Percentiles rank a stretch among this genome's conserved stretches.
Conservation (phyloP, 1,140 invertebrate species). For the Drosophila punjabiensis region DNA sequence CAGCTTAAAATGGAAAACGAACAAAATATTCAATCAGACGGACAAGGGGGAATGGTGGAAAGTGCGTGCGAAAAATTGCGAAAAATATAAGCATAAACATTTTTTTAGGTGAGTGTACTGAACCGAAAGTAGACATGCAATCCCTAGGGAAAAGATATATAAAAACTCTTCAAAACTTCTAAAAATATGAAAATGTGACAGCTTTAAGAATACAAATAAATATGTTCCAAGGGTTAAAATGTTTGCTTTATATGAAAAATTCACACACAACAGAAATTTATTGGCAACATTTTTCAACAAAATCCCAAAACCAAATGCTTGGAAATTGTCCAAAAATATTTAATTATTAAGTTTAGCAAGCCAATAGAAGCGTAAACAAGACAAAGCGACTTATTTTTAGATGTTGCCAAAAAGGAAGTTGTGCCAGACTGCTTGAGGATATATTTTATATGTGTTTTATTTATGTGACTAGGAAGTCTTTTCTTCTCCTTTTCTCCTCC, state of each 20-base stretch:
- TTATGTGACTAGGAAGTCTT: not conserved
- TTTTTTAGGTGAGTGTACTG: constrained; percentile 18
- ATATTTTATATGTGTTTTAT: not conserved
- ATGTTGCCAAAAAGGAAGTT: constrained; percentile 16
- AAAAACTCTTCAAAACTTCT: not conserved
- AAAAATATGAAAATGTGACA: not conserved
- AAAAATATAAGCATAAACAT: constrained; percentile 34
- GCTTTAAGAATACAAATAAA: not conserved
- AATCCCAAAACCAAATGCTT: not conserved
- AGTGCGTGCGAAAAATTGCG: constrained; percentile 55
- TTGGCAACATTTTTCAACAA: constrained; percentile 8
- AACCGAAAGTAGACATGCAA: constrained; percentile 19
- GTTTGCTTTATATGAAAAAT: not conserved
- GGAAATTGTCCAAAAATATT: constrained; percentile 15
- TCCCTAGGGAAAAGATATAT: not conserved
- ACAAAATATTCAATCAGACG: constrained; percentile 75
- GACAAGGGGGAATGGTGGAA: constrained; percentile 1
- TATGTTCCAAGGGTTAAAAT: not conserved
- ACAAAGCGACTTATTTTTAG: not conserved
- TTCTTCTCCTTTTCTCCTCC: not conserved
- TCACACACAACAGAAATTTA: not conserved
- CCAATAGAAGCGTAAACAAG: not conserved
- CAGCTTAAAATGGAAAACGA: constrained; percentile 61
- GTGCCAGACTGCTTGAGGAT: not conserved
- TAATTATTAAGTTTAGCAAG: not conserved